A percentile compares a stretch with the other conserved stretches of the same genome.
phyloP scores from a whole-genome alignment of 2,888 invertebrate species.

The Digitonthophagus gazella region DNA sequence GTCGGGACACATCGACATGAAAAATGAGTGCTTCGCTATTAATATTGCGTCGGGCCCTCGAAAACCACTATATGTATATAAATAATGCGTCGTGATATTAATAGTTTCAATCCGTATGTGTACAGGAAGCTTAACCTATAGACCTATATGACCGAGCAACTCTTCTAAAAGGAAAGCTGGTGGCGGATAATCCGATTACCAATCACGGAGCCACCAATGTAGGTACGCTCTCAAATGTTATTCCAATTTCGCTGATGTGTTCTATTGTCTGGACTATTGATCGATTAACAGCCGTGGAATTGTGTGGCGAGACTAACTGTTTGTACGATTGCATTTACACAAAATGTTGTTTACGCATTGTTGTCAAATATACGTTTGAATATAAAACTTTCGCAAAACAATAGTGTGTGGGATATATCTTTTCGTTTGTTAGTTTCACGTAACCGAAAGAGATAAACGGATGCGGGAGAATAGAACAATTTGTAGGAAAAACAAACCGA shows the following conservation, averaged over 20 bases:
- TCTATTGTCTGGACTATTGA: slow-evolving; percentile 1
- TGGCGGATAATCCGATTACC: neutral
- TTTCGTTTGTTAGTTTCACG: too few relatives aligned
- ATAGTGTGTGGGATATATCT: neutral
- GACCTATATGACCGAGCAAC: too few relatives aligned
- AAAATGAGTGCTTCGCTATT: neutral
- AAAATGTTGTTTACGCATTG: neutral
- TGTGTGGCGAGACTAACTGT: neutral
- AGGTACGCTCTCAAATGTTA: neutral
- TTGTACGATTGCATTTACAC: neutral
- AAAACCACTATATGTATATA: neutral
- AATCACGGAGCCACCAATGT: neutral
- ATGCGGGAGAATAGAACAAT: neutral
- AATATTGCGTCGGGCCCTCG: neutral
- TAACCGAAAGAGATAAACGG: neutral
- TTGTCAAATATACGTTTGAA: too few relatives aligned
- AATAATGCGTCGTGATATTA: neutral
- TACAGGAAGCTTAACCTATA: too few relatives aligned
- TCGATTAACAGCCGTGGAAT: neutral
- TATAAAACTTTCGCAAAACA: too few relatives aligned
- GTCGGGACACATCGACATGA: neutral
- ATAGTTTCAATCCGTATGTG: too few relatives aligned
- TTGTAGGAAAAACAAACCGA: neutral
- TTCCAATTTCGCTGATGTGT: slow-evolving; percentile 10
- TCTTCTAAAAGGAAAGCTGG: neutral